Conservation (phyloP, 2,888 invertebrate species). For the Volucella inanis region DNA sequence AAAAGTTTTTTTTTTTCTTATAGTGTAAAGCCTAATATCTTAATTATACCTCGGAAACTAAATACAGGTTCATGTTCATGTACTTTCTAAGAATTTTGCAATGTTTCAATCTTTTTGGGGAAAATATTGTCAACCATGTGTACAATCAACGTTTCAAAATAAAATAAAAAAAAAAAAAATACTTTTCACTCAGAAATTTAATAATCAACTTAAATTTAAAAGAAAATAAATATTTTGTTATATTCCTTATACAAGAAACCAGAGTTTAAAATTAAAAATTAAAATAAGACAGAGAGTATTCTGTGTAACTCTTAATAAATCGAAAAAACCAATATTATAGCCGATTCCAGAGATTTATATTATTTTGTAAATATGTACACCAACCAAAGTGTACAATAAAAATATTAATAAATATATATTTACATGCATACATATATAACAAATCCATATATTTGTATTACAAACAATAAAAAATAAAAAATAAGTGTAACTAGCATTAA, state of each 20-base stretch:
- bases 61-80: conserved; percentile 46
- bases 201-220: background rate
- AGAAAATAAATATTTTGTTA: conserved; percentile 43
- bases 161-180: too few species aligned
- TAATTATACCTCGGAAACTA: conserved; percentile 26
- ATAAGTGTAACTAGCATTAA: conserved; percentile 43
- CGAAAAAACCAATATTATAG: background rate
- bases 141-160: conserved; percentile 47
- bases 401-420: conserved; percentile 14
- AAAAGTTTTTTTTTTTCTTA: background rate
- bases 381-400: conserved; percentile 60
- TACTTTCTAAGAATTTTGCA: conserved; percentile 24
- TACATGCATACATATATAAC: conserved; percentile 6
- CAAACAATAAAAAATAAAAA: too few species aligned
- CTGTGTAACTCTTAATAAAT: background rate
- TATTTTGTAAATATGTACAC: conserved; percentile 71
- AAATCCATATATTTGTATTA: conserved; percentile 3
- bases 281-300: background rate
- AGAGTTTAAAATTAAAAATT: background rate
- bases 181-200: background rate
- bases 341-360: conserved; percentile 37
- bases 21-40: too few species aligned
- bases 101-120: conserved; percentile 24
- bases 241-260: conserved; percentile 19
- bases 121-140: conserved; percentile 19